phyloP scores from a whole-genome alignment of 2,797 vertebrate genomes.

The Neomorphus geoffroyi region DNA sequence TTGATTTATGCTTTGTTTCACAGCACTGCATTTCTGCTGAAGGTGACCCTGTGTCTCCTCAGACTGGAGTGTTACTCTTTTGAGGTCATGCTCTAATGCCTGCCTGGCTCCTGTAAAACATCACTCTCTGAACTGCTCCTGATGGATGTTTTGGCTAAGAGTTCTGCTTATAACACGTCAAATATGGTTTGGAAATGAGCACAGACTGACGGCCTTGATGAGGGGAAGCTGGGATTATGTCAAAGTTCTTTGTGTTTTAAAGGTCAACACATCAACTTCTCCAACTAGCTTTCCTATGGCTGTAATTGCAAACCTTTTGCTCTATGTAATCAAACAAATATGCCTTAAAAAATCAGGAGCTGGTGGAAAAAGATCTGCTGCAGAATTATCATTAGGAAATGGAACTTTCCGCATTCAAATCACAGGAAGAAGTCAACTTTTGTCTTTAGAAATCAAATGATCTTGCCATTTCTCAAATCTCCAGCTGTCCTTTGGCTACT shows the following conservation, averaged over 20 bases:
- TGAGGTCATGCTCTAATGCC: background rate
- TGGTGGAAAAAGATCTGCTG: background rate
- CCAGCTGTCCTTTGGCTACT: background rate
- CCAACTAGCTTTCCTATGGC: background rate
- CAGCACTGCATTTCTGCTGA: conserved; percentile 14
- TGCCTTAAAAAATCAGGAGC: background rate
- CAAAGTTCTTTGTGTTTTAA: background rate
- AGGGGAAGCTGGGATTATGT: conserved; percentile 1
- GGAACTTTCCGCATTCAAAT: background rate
- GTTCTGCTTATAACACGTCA: background rate
- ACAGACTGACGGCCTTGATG: background rate
- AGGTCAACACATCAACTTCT: background rate
- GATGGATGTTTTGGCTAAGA: background rate
- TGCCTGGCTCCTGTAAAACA: conserved; percentile 42
- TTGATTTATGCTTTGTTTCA: conserved; percentile 58
- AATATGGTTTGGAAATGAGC: background rate
- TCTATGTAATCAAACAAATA: background rate
- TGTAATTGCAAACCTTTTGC: conserved; percentile 18
- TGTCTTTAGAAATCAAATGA: background rate
- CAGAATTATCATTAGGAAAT: background rate
- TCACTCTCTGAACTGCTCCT: conserved; percentile 8
- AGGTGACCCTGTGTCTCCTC: conserved; percentile 35
- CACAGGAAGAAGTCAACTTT: background rate
- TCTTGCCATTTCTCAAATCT: background rate
- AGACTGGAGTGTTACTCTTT: background rate